Evolutionary conservation across 1,140 invertebrate species (phyloP), one percentile per base, ranked within the genome.

Genomic region (Cyrtorhinus lividipennis): DNA sequence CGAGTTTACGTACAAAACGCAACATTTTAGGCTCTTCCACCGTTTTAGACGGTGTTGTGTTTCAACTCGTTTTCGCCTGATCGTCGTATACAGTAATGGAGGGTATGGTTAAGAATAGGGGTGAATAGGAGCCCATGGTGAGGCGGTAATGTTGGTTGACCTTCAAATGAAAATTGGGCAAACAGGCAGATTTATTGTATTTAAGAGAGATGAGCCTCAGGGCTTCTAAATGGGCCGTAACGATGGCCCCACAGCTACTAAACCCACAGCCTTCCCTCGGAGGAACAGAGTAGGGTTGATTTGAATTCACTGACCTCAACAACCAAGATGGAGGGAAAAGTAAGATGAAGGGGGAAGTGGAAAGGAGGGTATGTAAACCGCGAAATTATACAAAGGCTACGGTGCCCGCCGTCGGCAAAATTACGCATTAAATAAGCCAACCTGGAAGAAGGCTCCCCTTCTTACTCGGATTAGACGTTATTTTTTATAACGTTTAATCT

Each of bases 401-500:
- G 48, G 48, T 5, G 48, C 48, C 8, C 12, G 48, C 12, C 48
- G 48, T 53, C 48, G 10, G 48, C 48, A 53, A 22, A 53, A 53
- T 53, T 53, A 53, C 48, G 48, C 48, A 53, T 53, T 53, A 53
- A 53, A 53, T 53, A 53, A 53, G 48, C 48, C 48, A 13, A 20
- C 48, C 48, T 53, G 5, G 8, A 20, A n/a, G n/a, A n/a, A 15
- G 48, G 48, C 48, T 53, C 48, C 18, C 3, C 20, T 53, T 22
- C 48, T 53, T 22, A 38, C 30, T 38, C 5, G 48, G 48, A 53
- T 53, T 53, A 53, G 48, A 53, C 48, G 48, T 22, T 53, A 53
- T 53, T 53, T 53, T 53, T 53, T 53, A 53, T 53, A 53, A 53
- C 48, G 48, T 53, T 53, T 53, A 53, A 53, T 53, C 48, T 53